Conservation (phyloP, 2,797 vertebrate species). For the Tangara arthus region DNA sequence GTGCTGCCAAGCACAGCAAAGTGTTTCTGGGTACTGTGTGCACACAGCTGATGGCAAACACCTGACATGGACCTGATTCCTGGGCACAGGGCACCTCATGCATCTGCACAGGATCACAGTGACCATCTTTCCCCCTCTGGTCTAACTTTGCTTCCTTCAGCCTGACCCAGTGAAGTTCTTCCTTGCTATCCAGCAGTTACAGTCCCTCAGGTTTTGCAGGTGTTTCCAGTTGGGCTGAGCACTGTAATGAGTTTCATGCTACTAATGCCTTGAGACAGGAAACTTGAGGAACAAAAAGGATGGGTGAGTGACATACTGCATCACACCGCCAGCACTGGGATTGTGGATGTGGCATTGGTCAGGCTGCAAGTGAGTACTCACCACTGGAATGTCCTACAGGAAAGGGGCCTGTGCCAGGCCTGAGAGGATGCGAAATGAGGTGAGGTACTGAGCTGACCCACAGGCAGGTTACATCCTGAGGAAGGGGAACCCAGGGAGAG, state of each 20-base stretch:
- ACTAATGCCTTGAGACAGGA: background rate
- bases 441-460: background rate
- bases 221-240: background rate
- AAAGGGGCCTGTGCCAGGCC: background rate
- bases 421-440: background rate
- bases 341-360: accelerated
- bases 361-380: background rate
- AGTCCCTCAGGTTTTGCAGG: background rate
- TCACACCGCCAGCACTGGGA: background rate
- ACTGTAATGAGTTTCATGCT: background rate
- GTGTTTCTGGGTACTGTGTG: background rate
- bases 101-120: background rate
- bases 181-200: background rate
- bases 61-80: background rate
- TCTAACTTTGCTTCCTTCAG: background rate
- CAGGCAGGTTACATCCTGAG: background rate
- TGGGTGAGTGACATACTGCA: accelerated
- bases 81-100: background rate
- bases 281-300: background rate
- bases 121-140: background rate
- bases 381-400: background rate
- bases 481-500: background rate
- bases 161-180: background rate
- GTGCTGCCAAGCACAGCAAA: background rate
- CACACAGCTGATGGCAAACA: background rate